A percentile compares a stretch with the other conserved stretches of the same genome.
These are phyloP conservation scores for Tiliacea citrago DNA, from an alignment of 2,888 invertebrate genomes.

Conservation along the genomic window DNA sequence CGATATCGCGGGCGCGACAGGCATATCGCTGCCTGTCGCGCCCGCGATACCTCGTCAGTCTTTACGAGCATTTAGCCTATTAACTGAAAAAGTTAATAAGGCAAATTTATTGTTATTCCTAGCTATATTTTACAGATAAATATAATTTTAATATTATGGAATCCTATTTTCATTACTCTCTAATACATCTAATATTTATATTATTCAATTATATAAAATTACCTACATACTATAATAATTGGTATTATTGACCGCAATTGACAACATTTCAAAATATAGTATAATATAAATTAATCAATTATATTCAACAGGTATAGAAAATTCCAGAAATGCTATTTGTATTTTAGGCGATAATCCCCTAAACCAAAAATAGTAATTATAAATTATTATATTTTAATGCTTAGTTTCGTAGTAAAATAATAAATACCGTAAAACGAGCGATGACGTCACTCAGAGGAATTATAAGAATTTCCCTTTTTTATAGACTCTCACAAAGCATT, in stretches of 20 bases:
- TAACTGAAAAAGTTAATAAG: conserved; percentile 20
- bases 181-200: conserved; percentile 5
- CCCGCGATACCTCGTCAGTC: too few relatives aligned
- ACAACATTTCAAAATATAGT: conserved; percentile 3
- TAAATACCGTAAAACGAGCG: background rate
- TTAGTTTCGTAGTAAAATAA: background rate
- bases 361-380: background rate
- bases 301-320: too few relatives aligned
- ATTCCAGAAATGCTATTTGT: too few relatives aligned
- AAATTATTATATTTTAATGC: background rate
- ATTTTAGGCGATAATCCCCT: too few relatives aligned
- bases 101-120: conserved; percentile 18
- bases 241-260: background rate
- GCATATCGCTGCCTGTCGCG: too few relatives aligned
- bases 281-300: too few relatives aligned
- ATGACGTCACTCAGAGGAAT: background rate
- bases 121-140: background rate
- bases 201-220: background rate
- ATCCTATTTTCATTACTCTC: conserved; percentile 2
- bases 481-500: background rate
- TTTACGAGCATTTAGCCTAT: background rate
- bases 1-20: too few relatives aligned
- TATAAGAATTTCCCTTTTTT: background rate
- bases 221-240: background rate
- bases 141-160: conserved; percentile 16